Base-by-base conservation (phyloP, 2,888 invertebrate species). In the Heliconius cydno region DNA sequence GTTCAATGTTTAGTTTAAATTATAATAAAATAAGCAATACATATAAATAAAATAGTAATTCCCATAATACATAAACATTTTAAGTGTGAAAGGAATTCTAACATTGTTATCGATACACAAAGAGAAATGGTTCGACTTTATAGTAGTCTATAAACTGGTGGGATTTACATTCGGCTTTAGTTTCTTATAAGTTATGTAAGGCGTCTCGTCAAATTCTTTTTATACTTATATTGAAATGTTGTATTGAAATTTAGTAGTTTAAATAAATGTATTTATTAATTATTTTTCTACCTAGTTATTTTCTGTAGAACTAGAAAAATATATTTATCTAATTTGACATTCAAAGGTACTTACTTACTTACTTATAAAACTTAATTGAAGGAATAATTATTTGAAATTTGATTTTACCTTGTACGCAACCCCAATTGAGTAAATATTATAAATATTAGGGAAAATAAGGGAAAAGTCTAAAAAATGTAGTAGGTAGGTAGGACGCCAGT, bases 161-260 rank as follows among this genome's bases (percentile, higher is more conserved):
- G 68, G 3, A 41, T 70, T 70, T 70, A 70, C 41, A 70, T 41
- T 70, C 41, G 13, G 15, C 25, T 19, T 46, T 70, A 70, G 70
- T 70, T 70, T 41, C 41, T 41, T 70, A 46, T 70, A 70, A 70
- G 41, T 70, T 70, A 70, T 41, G 70, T 70, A 46, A 70, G 25
- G 38, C 13, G 41, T 5, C 68, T 41, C 38, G 70, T 25, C 70
- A 28, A 25, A 3, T 15, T 46, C 41, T 25, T 70, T 70, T 70
- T 28, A 46, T 70, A 25, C 12, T 70, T 41, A 41, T 15, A 13
- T 30, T 19, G 66, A 67, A 67, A 34, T 30, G 28, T 30, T 66
- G 6, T 15, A 28, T 65, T 63, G n/a, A 63, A 46, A 52, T 52
- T 52, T 22, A 19, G 7, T 7, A 52, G 19, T 52, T 22, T 3